Percentiles rank a stretch among this genome's conserved stretches.
phyloP scores from a whole-genome alignment of 2,888 invertebrate genomes.

The Brachynemurus nebulosus region DNA sequence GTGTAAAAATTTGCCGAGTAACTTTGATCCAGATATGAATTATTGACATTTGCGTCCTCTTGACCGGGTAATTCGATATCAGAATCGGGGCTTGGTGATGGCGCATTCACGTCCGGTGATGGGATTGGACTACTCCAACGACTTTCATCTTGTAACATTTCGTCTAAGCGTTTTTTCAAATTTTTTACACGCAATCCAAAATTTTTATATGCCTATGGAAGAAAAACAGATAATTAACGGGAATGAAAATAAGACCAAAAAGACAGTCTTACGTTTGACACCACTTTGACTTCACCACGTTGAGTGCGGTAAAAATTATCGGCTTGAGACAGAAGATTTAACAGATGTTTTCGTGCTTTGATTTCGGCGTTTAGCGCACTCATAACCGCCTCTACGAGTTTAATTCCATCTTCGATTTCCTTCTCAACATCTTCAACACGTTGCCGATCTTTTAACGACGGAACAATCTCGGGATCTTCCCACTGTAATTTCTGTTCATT shows the following conservation, averaged over 20 bases:
- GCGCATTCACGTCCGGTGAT: slow-evolving; percentile 50
- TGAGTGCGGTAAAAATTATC: slow-evolving; percentile 82
- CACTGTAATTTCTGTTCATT: slow-evolving; percentile 39
- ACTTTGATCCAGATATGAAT: slow-evolving; percentile 10
- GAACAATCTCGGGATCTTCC: slow-evolving; percentile 64
- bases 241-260: not conserved
- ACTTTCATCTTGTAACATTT: slow-evolving; percentile 55
- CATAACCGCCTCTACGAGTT: slow-evolving; percentile 67
- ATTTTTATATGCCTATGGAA: slow-evolving; percentile 76
- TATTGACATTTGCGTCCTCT: not conserved
- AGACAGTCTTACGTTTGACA: slow-evolving; percentile 70
- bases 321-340: slow-evolving; percentile 66
- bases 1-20: slow-evolving; percentile 35
- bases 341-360: slow-evolving; percentile 60
- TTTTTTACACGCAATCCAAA: slow-evolving; percentile 80
- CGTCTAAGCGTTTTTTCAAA: slow-evolving; percentile 74
- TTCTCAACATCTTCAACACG: slow-evolving; percentile 77
- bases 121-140: slow-evolving; percentile 45
- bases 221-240: not conserved
- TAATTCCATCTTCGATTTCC: slow-evolving; percentile 71
- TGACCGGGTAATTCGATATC: slow-evolving; percentile 56
- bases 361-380: slow-evolving; percentile 70
- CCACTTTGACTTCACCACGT: slow-evolving; percentile 87
- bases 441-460: slow-evolving; percentile 74
- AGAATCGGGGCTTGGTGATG: slow-evolving; percentile 69